A percentile compares a stretch with the other conserved stretches of the same genome.
phyloP scores from a whole-genome alignment of 2,888 invertebrate genomes.

The Rotaria magnacalcarata region DNA sequence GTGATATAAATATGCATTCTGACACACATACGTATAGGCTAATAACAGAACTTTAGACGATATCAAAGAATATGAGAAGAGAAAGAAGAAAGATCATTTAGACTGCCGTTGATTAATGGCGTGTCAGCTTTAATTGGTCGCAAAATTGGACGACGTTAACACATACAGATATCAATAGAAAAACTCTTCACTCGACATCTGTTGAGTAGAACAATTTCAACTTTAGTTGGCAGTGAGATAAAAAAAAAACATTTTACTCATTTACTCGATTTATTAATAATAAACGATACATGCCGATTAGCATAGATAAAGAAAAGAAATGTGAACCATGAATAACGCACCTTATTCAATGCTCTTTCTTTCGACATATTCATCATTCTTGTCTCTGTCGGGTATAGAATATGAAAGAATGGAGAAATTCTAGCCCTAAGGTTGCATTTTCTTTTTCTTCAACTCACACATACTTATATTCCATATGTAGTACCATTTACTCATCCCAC shows the following conservation, averaged over 20 bases:
- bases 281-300: background rate
- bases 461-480: background rate
- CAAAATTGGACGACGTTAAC: conserved; percentile 18
- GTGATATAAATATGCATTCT: background rate
- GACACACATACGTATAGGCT: background rate
- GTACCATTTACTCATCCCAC: background rate
- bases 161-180: background rate
- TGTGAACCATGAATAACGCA: background rate
- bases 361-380: background rate
- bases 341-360: background rate
- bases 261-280: background rate
- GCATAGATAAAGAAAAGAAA: background rate
- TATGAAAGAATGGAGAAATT: background rate
- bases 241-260: background rate
- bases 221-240: background rate
- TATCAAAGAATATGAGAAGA: background rate
- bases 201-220: background rate
- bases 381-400: background rate
- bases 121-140: conserved; percentile 29
- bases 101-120: background rate
- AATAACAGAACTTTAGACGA: background rate
- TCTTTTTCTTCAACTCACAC: background rate
- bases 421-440: background rate
- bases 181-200: background rate
- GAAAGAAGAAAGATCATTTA: background rate